Evolutionary conservation across 64 coral and sea anemone genomes (phyloP), one percentile per base, ranked within the genome.

Genomic region (Montipora foliosa): DNA sequence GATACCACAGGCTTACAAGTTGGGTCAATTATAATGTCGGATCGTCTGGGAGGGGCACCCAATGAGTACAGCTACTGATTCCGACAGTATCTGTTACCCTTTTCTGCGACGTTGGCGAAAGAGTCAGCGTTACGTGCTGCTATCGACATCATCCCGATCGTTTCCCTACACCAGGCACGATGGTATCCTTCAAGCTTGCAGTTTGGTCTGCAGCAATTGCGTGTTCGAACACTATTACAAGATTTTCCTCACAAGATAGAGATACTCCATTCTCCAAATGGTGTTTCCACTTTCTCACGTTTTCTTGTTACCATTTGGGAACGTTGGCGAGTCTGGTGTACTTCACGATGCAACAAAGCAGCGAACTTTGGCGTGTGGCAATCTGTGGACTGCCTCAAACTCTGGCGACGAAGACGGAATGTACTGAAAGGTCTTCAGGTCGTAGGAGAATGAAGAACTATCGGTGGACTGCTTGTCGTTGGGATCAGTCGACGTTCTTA

Each of bases 11-110:
- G 47, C 50, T 95, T 97, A 74, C 96, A 90, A 21, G 89, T 71
- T 22, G 96, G 96, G 59, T 97, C 96, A 15, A 97, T 97, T 25
- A 97, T 92, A 84, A 97, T 97, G 89, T 97, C 96, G 19, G 96
- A 92, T 12, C 84, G 93, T 82, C 96, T 82, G 50, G 96, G 96
- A 47, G 96, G 96, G 84, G 96, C 96, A 97, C 46, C 96, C 96
- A 37, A 97, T 97, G 69, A 97, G 78, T 19, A 94, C 95, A 47
- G 94, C 95, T 5, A 99, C 95, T 55, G 98, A 96, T 59, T 89
- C 92, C 59, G n/a, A 99, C 98, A 58, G 95, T 96, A 49, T 99
- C 98, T 48, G 95, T 94, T 22, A 99, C 98, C 19, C 93, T 86
- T 77, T 96, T 90, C 57, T 99, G 95, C 22, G 95, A 99, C 52